Conservation (phyloP, 2,797 vertebrate species). For the Pseudochirops corinnae region DNA sequence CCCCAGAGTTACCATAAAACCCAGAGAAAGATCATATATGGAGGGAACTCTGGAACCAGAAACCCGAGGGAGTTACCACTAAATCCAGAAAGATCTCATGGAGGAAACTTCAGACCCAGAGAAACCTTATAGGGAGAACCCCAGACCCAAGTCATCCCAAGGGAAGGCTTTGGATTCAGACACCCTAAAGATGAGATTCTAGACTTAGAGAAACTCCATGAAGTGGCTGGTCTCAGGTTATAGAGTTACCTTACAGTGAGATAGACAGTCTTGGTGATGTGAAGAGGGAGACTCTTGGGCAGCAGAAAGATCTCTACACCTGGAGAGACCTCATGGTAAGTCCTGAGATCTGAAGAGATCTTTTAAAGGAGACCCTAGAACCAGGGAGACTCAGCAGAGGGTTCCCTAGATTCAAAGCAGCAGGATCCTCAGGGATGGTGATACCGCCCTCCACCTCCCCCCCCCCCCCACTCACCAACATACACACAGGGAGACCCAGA, state of each 20-base stretch:
- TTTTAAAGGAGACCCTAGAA: background rate
- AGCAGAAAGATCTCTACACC: background rate
- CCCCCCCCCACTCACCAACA: background rate
- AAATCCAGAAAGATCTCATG: background rate
- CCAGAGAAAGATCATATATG: background rate
- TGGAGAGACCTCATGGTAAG: background rate
- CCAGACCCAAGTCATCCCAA: background rate
- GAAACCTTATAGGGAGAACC: background rate
- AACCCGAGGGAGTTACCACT: background rate
- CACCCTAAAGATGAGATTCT: background rate
- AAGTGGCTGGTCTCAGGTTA: background rate
- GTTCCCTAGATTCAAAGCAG: background rate
- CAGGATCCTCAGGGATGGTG: background rate
- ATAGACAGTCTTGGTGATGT: background rate
- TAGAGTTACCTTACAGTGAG: background rate
- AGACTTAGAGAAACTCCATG: background rate
- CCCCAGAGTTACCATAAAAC: background rate
- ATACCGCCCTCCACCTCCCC: accelerated
- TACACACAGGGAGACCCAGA: conserved; percentile 1
- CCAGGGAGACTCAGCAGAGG: background rate
- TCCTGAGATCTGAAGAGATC: background rate
- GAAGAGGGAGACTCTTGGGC: background rate
- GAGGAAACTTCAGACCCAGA: background rate
- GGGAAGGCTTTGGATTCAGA: background rate
- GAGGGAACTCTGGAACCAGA: background rate